Conservation (phyloP, 2,888 invertebrate species). For the Cataglyphis rosenhaueri region DNA sequence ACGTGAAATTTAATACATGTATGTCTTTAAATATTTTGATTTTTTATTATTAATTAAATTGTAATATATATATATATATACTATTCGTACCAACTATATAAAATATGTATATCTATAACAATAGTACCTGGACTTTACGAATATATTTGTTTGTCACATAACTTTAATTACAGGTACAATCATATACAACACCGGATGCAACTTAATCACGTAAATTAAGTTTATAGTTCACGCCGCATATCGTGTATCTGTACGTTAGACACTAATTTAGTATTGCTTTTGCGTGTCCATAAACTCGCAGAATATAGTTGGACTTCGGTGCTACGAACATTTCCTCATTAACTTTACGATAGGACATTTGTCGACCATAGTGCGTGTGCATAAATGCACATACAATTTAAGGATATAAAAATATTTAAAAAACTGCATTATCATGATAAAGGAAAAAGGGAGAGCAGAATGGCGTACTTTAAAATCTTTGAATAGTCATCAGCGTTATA, state of each 20-base stretch:
- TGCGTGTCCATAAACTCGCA: conserved; percentile 40
- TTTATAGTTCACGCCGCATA: conserved; percentile 28
- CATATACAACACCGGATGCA: conserved; percentile 16
- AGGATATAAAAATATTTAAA: conserved; percentile 25
- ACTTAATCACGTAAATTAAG: conserved; percentile 40
- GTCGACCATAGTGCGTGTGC: not conserved
- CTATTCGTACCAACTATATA: not conserved
- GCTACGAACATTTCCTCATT: conserved; percentile 30
- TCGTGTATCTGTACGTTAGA: conserved; percentile 34
- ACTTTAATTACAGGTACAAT: conserved; percentile 28
- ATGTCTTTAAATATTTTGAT: not conserved
- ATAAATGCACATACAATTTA: not conserved
- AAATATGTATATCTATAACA: conserved; percentile 22
- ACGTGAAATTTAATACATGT: not conserved
- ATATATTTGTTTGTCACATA: conserved; percentile 12
- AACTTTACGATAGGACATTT: conserved; percentile 29
- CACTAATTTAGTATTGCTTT: conserved; percentile 50
- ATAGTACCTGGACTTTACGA: not conserved
- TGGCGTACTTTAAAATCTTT: conserved; percentile 13
- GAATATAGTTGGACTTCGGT: conserved; percentile 4
- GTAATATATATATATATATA: not conserved
- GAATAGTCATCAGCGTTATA: conserved; percentile 23
- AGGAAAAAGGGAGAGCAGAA: not conserved
- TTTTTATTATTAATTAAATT: not conserved
- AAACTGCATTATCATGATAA: not conserved